Conservation (phyloP, 2,888 invertebrate genomes). For the Drosophila demipolita region DNA sequence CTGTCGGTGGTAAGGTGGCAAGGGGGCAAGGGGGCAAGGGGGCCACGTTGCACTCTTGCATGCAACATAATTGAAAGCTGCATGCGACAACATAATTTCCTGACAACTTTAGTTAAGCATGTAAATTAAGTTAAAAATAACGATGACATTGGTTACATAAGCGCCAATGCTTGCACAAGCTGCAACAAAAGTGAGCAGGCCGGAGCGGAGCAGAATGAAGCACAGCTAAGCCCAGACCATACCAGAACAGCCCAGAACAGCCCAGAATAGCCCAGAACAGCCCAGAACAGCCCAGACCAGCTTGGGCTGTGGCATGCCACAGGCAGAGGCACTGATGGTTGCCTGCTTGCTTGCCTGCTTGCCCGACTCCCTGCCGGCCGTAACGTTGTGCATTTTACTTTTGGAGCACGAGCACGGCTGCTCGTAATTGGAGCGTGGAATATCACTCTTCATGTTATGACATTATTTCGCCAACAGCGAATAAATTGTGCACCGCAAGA, state of each 20-base stretch:
- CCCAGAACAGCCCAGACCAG: constrained; percentile 1
- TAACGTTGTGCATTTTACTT: constrained; percentile 68
- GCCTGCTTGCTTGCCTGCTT: constrained; percentile 8
- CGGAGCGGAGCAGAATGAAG: constrained; percentile 29
- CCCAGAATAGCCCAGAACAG: background rate
- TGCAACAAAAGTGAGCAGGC: constrained; percentile 23
- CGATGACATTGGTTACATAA: constrained; percentile 81
- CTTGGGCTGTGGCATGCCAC: constrained; percentile 24
- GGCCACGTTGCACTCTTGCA: constrained; percentile 46
- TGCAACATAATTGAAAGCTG: constrained; percentile 76
- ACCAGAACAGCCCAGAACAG: background rate
- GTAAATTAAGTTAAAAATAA: constrained; percentile 80
- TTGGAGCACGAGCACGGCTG: constrained; percentile 64
- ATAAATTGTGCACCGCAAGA: constrained; percentile 74
- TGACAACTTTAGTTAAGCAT: constrained; percentile 81
- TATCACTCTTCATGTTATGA: constrained; percentile 84
- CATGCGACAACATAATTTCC: constrained; percentile 80
- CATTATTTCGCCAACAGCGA: constrained; percentile 77
- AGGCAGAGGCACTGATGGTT: constrained; percentile 16
- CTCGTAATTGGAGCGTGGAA: constrained; percentile 83
- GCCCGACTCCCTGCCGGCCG: constrained; percentile 19
- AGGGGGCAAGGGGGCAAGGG: background rate
- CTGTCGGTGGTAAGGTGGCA: constrained; percentile 12
- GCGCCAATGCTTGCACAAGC: constrained; percentile 61
- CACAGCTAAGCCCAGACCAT: constrained; percentile 29